Evolutionary conservation across 2,888 invertebrate genomes (phyloP).

Genomic region (Athalia cordata): DNA sequence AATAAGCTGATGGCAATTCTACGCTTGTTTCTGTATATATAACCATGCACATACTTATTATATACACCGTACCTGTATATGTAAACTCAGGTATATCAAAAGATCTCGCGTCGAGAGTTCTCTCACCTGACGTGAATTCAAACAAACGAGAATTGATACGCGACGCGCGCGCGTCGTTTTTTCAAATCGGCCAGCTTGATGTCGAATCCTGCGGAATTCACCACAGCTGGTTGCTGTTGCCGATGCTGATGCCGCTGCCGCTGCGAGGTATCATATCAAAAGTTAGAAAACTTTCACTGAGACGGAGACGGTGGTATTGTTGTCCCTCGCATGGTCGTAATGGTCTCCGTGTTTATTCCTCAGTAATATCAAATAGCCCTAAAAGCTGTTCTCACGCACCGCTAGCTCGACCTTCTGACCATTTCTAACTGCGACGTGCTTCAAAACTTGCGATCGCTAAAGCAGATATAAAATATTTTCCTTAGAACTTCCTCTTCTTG

Average conservation of each 20-base stretch:
- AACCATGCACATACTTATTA: neutral
- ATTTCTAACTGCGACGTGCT: conserved; percentile 22
- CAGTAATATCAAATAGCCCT: conserved; percentile 15
- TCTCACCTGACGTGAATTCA: conserved; percentile 42
- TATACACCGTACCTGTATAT: no score
- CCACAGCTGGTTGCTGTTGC: neutral
- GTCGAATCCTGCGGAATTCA: conserved; percentile 7
- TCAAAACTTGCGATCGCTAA: conserved; percentile 11
- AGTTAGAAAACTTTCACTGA: conserved; percentile 27
- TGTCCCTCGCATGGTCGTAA: conserved; percentile 25
- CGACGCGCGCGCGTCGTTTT: conserved; percentile 1
- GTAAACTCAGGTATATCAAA: conserved; percentile 5
- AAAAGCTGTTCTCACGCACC: conserved; percentile 38
- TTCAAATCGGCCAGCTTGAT: no score
- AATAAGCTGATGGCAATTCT: no score
- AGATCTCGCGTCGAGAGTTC: conserved; percentile 5
- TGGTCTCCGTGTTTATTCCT: conserved; percentile 18
- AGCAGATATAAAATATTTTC: conserved; percentile 1
- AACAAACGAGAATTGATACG: conserved; percentile 44
- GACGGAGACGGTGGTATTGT: neutral
- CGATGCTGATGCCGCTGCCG: no score
- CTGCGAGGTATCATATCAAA: conserved; percentile 30
- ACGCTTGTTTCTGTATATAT: no score
- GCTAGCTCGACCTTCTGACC: conserved; percentile 27
- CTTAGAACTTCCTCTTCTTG: conserved; percentile 11